Evolutionary conservation across 2,888 invertebrate species (phyloP).

Genomic region (Uropetala carovei): DNA sequence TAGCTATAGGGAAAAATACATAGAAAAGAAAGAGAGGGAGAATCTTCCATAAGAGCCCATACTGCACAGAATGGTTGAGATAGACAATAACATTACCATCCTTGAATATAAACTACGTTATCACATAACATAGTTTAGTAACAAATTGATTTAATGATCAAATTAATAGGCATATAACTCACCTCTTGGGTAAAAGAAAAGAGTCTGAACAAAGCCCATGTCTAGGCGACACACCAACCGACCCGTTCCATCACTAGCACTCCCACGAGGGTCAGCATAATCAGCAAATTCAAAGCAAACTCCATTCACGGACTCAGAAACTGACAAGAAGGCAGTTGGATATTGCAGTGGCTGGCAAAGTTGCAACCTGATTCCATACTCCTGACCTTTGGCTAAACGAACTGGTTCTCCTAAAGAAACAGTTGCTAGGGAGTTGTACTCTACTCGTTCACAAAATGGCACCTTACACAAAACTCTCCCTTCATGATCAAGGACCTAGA

Average conservation of each 20-base stretch:
- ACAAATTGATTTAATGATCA: not conserved
- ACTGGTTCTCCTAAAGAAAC: constrained; percentile 55
- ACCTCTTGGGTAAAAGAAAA: constrained; percentile 51
- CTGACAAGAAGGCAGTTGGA: constrained; percentile 51
- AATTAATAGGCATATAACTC: not conserved
- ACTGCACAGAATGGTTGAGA: no score
- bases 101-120: not conserved
- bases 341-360: constrained; percentile 49
- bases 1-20: no score
- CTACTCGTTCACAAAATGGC: constrained; percentile 51
- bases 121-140: not conserved
- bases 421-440: constrained; percentile 55
- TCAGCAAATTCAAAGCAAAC: constrained; percentile 57
- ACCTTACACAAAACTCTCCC: constrained; percentile 49
- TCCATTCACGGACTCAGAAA: constrained; percentile 45
- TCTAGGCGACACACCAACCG: constrained; percentile 43
- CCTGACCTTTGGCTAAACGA: constrained; percentile 36
- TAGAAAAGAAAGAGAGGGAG: no score
- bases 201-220: constrained; percentile 38
- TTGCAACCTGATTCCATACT: constrained; percentile 31
- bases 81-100: not conserved
- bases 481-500: constrained; percentile 44
- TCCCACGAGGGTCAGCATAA: constrained; percentile 48
- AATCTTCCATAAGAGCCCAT: no score
- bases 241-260: not conserved